Evolutionary conservation across 2,888 invertebrate genomes (phyloP).

Genomic region (Mimachlamys varia): DNA sequence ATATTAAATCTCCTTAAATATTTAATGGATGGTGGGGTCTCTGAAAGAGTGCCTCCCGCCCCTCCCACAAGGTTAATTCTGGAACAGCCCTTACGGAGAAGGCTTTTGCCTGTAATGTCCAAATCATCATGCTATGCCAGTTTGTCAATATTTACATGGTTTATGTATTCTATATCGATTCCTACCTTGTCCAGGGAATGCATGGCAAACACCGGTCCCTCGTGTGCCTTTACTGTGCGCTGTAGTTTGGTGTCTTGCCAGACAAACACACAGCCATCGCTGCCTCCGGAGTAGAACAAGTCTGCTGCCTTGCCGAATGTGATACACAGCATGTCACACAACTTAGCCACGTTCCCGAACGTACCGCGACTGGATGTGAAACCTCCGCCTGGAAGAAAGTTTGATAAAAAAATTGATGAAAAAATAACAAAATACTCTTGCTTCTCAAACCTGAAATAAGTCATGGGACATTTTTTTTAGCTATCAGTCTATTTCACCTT

Average conservation of each 20-base stretch:
- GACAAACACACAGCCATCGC: constrained; percentile 80
- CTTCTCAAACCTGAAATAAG: too few relatives aligned
- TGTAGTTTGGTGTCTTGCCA: constrained; percentile 78
- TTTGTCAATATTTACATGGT: too few relatives aligned
- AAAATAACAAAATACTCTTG: too few relatives aligned
- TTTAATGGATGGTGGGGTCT: too few relatives aligned
- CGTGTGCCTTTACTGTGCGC: constrained; percentile 80
- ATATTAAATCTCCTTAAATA: too few relatives aligned
- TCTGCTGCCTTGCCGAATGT: constrained; percentile 79
- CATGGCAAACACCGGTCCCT: constrained; percentile 81
- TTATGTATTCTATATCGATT: background rate
- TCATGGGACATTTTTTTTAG: too few relatives aligned
- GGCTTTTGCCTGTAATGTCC: too few relatives aligned
- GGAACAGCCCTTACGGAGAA: too few relatives aligned
- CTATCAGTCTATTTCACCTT: too few relatives aligned
- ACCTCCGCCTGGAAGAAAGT: constrained; percentile 77
- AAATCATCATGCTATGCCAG: too few relatives aligned
- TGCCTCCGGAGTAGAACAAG: constrained; percentile 80
- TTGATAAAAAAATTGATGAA: background rate
- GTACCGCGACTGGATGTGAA: constrained; percentile 81
- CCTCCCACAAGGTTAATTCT: too few relatives aligned
- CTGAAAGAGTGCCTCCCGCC: too few relatives aligned
- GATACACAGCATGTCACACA: constrained; percentile 81
- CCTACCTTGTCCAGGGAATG: constrained; percentile 80
- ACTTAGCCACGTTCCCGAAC: constrained; percentile 80